These are phyloP conservation scores for Sebastes umbrosus DNA, from an alignment of 2,797 vertebrate species.

Conservation along the genomic window DNA sequence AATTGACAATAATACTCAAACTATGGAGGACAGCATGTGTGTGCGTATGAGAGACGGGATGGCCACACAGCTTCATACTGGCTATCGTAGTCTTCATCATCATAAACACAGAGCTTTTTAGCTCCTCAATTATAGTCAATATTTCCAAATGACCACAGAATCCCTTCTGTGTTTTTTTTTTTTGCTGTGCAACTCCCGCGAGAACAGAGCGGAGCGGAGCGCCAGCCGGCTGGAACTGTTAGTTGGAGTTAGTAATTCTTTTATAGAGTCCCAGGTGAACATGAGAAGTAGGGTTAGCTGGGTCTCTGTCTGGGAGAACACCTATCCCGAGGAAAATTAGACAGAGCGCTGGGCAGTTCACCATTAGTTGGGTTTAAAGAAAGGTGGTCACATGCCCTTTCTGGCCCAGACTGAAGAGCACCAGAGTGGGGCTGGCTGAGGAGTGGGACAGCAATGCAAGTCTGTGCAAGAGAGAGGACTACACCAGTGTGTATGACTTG, in stretches of 20 bases:
- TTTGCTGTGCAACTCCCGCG: conserved; percentile 50
- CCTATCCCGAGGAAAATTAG: conserved; percentile 53
- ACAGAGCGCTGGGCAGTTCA: conserved; percentile 63
- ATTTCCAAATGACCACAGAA: conserved; percentile 67
- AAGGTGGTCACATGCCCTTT: conserved; percentile 60
- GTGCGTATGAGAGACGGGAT: conserved; percentile 63
- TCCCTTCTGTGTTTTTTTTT: conserved; percentile 44
- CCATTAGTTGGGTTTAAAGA: conserved; percentile 66
- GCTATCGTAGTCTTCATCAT: conserved; percentile 70
- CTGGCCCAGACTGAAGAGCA: conserved; percentile 54
- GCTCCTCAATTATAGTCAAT: conserved; percentile 61
- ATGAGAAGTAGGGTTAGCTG: conserved; percentile 70
- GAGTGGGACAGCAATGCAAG: conserved; percentile 58
- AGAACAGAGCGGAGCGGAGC: conserved; percentile 61
- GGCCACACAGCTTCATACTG: conserved; percentile 74
- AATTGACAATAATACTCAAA: conserved; percentile 75
- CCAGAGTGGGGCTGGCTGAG: conserved; percentile 55
- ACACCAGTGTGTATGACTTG: conserved; percentile 98
- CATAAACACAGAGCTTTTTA: conserved; percentile 61
- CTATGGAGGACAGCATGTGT: conserved; percentile 66
- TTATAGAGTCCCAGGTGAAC: conserved; percentile 67
- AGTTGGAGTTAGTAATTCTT: conserved; percentile 78
- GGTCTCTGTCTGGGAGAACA: conserved; percentile 63
- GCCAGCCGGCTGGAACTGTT: conserved; percentile 77
- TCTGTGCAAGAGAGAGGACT: conserved; percentile 71